These are phyloP conservation scores for Leptestheria dahalacensis DNA, from an alignment of 1,140 invertebrate species.

Conservation along the genomic window DNA sequence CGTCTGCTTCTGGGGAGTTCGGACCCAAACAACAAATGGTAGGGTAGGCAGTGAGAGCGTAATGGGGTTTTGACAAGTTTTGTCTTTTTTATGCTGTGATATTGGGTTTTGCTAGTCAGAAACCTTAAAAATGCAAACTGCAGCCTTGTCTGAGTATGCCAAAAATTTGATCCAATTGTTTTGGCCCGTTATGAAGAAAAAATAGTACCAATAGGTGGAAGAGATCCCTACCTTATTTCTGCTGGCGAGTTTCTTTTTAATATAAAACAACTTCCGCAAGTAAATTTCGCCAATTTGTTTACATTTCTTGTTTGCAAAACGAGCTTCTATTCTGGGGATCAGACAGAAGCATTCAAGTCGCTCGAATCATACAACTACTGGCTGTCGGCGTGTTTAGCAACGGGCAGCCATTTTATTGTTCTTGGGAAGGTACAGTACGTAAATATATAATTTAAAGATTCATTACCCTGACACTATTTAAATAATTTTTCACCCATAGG, in stretches of 20 bases:
- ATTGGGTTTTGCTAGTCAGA: no score
- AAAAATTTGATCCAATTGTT: background rate
- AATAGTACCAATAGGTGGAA: background rate
- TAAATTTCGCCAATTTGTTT: background rate
- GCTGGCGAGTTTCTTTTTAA: background rate
- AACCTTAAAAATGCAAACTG: background rate
- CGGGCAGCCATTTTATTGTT: background rate
- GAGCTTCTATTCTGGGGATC: background rate
- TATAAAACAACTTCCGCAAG: background rate
- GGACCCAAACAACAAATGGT: no score
- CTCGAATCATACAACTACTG: background rate
- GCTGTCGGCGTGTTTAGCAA: background rate
- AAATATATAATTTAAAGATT: no score
- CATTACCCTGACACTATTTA: no score
- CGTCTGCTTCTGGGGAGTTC: no score
- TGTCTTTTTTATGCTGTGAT: no score
- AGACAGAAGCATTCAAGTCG: background rate
- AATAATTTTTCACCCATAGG: no score
- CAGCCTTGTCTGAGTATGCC: background rate
- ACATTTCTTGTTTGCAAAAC: background rate
- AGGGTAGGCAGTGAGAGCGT: no score
- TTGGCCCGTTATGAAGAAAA: background rate
- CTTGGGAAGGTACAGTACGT: background rate
- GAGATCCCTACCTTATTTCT: background rate
- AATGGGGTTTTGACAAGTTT: no score